Conservation (phyloP, 2,113 vertebrate genomes). For the Aspidoscelis tigris region DNA sequence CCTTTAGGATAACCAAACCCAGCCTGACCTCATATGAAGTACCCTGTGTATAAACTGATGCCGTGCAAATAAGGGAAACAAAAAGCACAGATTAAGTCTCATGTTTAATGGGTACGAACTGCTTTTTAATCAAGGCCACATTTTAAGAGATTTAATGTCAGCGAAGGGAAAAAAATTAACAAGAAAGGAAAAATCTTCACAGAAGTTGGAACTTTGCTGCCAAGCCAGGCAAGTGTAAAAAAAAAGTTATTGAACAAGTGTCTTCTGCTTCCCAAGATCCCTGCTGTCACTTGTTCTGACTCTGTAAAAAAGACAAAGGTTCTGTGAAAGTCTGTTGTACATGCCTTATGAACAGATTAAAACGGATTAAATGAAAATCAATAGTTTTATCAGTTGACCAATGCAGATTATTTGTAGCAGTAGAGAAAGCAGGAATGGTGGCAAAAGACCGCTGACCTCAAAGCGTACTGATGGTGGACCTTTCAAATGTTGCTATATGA, state of each 20-base stretch:
- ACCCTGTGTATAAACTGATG: background rate
- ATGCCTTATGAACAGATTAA: background rate
- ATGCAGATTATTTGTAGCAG: background rate
- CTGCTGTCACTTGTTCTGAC: slow-evolving; percentile 33
- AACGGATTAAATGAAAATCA: background rate
- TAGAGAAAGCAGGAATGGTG: too few relatives aligned
- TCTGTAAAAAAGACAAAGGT: slow-evolving; percentile 47
- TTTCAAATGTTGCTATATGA: too few relatives aligned
- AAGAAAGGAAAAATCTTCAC: slow-evolving; percentile 58
- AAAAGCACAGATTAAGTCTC: slow-evolving; percentile 44
- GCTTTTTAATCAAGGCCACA: slow-evolving; percentile 66
- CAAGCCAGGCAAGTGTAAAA: slow-evolving; percentile 48
- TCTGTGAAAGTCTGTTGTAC: background rate
- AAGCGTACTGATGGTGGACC: too few relatives aligned
- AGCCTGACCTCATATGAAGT: background rate
- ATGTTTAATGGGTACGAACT: slow-evolving; percentile 29
- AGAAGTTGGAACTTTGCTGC: slow-evolving; percentile 68
- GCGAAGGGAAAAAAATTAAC: slow-evolving; percentile 31
- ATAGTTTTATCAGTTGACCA: too few relatives aligned
- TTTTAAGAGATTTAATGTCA: slow-evolving; percentile 10
- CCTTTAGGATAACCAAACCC: background rate
- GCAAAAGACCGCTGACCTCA: too few relatives aligned
- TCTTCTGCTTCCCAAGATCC: slow-evolving; percentile 47
- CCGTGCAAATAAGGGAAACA: background rate
- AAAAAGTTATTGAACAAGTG: slow-evolving; percentile 46